phyloP scores from a whole-genome alignment of 2,113 vertebrate genomes.

The Ia io region DNA sequence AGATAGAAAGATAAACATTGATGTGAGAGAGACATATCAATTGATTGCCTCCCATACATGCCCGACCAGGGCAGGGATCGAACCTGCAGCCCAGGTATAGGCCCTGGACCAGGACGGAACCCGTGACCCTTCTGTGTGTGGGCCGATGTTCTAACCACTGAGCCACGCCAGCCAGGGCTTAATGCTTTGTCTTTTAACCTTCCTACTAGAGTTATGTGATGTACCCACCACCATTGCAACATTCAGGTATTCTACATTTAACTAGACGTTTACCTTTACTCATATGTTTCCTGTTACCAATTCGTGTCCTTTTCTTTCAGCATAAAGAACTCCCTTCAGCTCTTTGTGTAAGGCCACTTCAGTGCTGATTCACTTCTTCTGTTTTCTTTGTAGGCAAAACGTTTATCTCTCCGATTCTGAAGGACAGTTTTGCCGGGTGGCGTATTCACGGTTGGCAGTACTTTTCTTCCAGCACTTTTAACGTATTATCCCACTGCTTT shows the following conservation, averaged over 20 bases:
- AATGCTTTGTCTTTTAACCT: background rate
- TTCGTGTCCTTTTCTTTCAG: background rate
- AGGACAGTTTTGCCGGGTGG: background rate
- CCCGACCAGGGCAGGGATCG: too few species aligned
- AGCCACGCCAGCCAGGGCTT: too few species aligned
- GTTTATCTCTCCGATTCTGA: background rate
- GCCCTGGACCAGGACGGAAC: too few species aligned
- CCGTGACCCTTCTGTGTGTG: too few species aligned
- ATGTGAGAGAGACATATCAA: too few species aligned
- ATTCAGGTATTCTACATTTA: background rate
- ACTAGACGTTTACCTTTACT: background rate
- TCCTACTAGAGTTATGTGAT: background rate
- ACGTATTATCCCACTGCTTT: background rate
- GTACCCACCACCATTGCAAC: background rate
- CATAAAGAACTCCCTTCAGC: background rate
- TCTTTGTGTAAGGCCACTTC: background rate
- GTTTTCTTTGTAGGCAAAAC: background rate
- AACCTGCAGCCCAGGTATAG: too few species aligned
- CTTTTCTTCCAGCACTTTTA: background rate
- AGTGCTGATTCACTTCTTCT: background rate
- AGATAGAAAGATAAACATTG: too few species aligned
- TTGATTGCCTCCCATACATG: too few species aligned
- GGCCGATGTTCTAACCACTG: too few species aligned
- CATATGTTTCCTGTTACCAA: background rate
- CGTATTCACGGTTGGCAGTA: background rate